Base-by-base conservation (phyloP, 1,140 invertebrate species). In the Drosophila pandora region DNA sequence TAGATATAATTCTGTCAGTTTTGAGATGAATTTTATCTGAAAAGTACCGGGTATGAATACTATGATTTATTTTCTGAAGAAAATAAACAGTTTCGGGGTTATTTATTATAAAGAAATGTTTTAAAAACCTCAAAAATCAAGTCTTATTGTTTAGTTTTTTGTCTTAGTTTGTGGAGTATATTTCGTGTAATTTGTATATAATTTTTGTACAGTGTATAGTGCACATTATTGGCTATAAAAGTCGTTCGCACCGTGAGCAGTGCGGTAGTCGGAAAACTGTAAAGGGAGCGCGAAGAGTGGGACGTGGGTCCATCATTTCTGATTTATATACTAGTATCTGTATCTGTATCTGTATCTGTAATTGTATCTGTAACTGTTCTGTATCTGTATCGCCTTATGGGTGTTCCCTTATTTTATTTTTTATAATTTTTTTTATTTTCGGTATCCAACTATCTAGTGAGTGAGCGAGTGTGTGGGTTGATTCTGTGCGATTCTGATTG, bases 181-280 rank as follows among this genome's bases (percentile, higher is more conserved):
- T 37, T 41, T n/a, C 4, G 2, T 4, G n/a, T 10, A 41, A 41
- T 4, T 37, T 37, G 2, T 5, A 41, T 45, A 7, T 22, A 21
- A 23, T 23, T 47, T 21, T 47, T 23, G 23, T 22, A 6, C 17
- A 23, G 43, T 47, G 43, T 22, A 47, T 22, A 22, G 39, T 54
- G 63, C 82, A 63, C 62, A 60, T 77, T 76, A 76, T 88, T 76
- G 83, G 83, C 83, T 88, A 88, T 88, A 88, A 88, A 88, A 88
- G 83, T 88, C 75, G 75, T 63, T 58, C 71, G 75, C 83, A 83
- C 37, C 64, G 67, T 32, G 57, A 68, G 13, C 56, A 56, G 52
- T 84, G 17, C 64, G 62, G 47, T 81, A 82, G 79, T 82, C 74
- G 56, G 62, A 56, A 32, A 65, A 50, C 32, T 12, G 10, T 12